A percentile compares a stretch with the other conserved stretches of the same genome.
These are phyloP conservation scores for Flabesymbios commensalis DNA, from an alignment of 2,888 invertebrate genomes.

Conservation along the genomic window DNA sequence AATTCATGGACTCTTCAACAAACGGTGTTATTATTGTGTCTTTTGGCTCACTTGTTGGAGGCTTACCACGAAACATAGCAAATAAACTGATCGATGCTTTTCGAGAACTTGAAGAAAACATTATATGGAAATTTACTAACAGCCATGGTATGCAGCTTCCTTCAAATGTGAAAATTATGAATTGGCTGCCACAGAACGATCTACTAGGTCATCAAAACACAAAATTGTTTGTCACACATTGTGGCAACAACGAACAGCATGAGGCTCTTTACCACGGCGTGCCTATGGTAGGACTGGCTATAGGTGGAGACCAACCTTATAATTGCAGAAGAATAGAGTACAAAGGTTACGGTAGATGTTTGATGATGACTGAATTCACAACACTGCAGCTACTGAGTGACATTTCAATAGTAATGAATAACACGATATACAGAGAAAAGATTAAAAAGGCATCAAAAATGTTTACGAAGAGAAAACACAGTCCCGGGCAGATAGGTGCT, in stretches of 20 bases:
- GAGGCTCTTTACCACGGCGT: conserved; percentile 18
- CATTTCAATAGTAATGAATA: conserved; percentile 26
- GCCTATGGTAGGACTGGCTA: conserved; percentile 19
- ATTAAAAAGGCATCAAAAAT: conserved; percentile 30
- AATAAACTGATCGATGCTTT: conserved; percentile 30
- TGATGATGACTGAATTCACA: conserved; percentile 28
- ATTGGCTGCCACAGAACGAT: conserved; percentile 22
- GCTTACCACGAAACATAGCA: conserved; percentile 20
- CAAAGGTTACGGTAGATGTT: conserved; percentile 31
- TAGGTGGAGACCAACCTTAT: conserved; percentile 10
- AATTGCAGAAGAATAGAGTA: conserved; percentile 5
- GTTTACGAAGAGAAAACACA: conserved; percentile 19
- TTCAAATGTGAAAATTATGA: conserved; percentile 4
- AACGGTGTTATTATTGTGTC: conserved; percentile 38
- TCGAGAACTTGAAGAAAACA: conserved; percentile 18
- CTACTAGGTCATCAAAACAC: conserved; percentile 16
- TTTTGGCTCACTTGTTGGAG: conserved; percentile 33
- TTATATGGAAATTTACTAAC: conserved; percentile 9
- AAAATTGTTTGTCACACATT: conserved; percentile 18
- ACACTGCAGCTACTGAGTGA: conserved; percentile 23
- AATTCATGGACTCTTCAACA: conserved; percentile 28
- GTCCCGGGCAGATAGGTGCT: conserved; percentile 34
- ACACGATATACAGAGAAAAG: conserved; percentile 22
- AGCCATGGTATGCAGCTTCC: neutral
- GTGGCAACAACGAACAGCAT: conserved; percentile 15